Conservation (phyloP, 2,888 invertebrate species). For the Drosophila robusta region DNA sequence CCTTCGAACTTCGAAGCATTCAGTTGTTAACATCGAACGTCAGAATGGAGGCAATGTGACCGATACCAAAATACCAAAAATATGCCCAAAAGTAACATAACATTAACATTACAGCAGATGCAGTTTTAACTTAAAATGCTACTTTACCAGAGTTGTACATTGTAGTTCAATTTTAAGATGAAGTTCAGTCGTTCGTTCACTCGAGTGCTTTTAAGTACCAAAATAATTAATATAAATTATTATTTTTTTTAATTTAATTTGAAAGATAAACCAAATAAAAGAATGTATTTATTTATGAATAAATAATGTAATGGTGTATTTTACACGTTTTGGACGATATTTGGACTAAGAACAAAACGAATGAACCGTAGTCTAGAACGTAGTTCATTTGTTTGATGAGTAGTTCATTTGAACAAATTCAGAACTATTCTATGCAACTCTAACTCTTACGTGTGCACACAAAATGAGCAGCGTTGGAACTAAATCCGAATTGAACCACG, state of each 20-base stretch:
- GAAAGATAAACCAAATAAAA: no score
- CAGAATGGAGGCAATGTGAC: conserved; percentile 1
- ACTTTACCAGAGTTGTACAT: not conserved
- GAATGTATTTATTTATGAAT: no score
- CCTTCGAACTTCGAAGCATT: no score
- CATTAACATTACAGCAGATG: not conserved
- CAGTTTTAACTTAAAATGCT: conserved; percentile 11
- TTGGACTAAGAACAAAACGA: no score
- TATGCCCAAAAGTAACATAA: not conserved
- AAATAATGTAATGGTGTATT: not conserved
- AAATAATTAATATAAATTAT: no score
- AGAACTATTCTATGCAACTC: not conserved
- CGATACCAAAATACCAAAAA: not conserved
- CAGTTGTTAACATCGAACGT: not conserved
- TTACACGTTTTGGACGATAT: no score
- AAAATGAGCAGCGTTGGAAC: conserved; percentile 19
- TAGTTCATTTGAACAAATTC: not conserved
- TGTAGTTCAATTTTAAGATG: not conserved
- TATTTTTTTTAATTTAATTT: no score
- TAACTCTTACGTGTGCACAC: conserved; percentile 6
- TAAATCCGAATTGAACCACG: conserved; percentile 25
- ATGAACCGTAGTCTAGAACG: not conserved
- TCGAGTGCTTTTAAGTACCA: not conserved
- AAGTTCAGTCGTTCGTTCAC: no score
- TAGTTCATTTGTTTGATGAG: not conserved